Evolutionary conservation across 2,797 vertebrate genomes (phyloP).

Genomic region (Halcyon chelicuti): DNA sequence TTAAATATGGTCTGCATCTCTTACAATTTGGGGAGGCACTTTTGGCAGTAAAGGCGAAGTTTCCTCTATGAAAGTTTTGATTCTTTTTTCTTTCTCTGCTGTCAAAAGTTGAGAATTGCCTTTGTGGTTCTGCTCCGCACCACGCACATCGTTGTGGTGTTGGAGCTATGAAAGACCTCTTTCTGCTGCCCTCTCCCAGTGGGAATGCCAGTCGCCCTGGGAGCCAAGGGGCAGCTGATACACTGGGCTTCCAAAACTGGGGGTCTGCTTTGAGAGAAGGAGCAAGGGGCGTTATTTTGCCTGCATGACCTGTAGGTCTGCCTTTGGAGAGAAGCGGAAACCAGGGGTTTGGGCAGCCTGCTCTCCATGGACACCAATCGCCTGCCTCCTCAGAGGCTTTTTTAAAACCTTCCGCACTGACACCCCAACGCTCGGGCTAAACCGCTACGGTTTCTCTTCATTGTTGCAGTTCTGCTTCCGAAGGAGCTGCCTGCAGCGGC

Average conservation of each 20-base stretch:
- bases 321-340: rapidly evolving
- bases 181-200: background rate
- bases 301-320: background rate
- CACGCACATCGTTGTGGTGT: background rate
- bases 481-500: background rate
- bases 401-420: background rate
- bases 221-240: background rate
- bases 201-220: background rate
- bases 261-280: background rate
- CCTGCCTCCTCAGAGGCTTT: rapidly evolving
- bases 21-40: background rate
- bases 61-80: background rate
- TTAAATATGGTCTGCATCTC: background rate
- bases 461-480: rapidly evolving
- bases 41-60: background rate
- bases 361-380: rapidly evolving
- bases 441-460: background rate
- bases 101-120: background rate
- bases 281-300: background rate
- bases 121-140: rapidly evolving
- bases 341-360: background rate
- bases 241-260: background rate
- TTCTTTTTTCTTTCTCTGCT: background rate
- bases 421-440: rapidly evolving
- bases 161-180: background rate